Conservation (phyloP, 2,113 vertebrate species). For the Cacatua alba region DNA sequence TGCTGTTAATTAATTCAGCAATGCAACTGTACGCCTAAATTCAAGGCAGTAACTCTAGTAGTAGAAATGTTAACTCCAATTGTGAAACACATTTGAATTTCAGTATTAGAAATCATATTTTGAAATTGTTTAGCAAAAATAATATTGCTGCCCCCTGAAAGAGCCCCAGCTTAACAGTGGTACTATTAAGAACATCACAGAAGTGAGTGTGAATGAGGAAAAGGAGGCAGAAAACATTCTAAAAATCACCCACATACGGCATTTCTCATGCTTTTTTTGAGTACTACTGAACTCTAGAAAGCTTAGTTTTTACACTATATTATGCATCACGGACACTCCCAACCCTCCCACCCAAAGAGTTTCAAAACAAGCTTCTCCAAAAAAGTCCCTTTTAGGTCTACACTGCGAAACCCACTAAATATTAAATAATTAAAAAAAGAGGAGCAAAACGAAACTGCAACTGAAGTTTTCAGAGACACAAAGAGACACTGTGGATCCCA, state of each 20-base stretch:
- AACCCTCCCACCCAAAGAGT: background rate
- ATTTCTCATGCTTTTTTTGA: constrained; percentile 44
- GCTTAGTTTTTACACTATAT: background rate
- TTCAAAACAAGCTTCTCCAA: background rate
- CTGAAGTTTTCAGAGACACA: constrained; percentile 26
- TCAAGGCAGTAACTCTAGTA: background rate
- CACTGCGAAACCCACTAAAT: background rate
- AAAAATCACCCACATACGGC: background rate
- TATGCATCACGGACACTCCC: background rate
- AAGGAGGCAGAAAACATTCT: background rate
- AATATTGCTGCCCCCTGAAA: background rate
- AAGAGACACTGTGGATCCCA: constrained; percentile 14
- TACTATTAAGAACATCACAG: background rate
- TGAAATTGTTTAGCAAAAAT: background rate
- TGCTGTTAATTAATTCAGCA: background rate
- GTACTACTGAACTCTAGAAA: constrained; percentile 32
- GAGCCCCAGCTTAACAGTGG: background rate
- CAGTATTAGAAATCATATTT: background rate
- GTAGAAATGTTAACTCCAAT: background rate
- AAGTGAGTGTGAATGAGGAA: background rate
- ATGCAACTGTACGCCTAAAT: background rate
- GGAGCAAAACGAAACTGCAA: background rate
- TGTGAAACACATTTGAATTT: background rate
- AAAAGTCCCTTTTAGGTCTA: background rate
- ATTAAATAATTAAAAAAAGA: background rate